Evolutionary conservation across 2,888 invertebrate genomes (phyloP).

Genomic region (Ormyrus nitidulus): DNA sequence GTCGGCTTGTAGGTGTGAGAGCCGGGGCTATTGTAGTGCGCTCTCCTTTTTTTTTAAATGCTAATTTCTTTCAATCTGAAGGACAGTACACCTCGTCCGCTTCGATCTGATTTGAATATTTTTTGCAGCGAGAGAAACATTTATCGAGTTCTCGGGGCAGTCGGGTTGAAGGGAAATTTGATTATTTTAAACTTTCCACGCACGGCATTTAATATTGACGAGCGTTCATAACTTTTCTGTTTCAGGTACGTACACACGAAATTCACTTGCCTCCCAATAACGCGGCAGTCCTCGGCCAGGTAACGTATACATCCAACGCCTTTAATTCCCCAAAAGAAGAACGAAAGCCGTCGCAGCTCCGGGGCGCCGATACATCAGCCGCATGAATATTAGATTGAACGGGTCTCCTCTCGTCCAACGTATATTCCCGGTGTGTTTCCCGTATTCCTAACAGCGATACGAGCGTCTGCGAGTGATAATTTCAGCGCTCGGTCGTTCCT

Average conservation of each 20-base stretch:
- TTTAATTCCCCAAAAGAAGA: background rate
- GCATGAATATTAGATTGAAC: constrained; percentile 46
- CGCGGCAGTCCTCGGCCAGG: background rate
- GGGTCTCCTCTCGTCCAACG: background rate
- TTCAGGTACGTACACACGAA: constrained; percentile 36
- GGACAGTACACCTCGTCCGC: too few relatives aligned
- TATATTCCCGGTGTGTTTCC: constrained; percentile 3
- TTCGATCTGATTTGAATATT: too few relatives aligned
- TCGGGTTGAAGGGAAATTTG: too few relatives aligned
- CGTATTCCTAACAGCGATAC: constrained; percentile 39
- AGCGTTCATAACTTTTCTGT: constrained; percentile 1
- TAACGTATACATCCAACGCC: background rate
- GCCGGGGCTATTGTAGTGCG: background rate
- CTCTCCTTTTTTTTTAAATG: background rate
- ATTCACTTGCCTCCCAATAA: background rate
- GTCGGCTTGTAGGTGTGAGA: background rate
- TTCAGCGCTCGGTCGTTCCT: constrained; percentile 38
- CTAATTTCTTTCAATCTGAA: too few relatives aligned
- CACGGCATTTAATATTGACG: too few relatives aligned
- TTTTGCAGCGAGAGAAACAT: too few relatives aligned
- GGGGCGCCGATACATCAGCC: background rate
- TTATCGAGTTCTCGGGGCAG: too few relatives aligned
- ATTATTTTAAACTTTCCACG: too few relatives aligned
- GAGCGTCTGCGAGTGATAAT: constrained; percentile 56
- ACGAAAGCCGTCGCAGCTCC: background rate